Conservation (phyloP, 64 coral and sea anemone species). For the Exaiptasia diaphana region DNA sequence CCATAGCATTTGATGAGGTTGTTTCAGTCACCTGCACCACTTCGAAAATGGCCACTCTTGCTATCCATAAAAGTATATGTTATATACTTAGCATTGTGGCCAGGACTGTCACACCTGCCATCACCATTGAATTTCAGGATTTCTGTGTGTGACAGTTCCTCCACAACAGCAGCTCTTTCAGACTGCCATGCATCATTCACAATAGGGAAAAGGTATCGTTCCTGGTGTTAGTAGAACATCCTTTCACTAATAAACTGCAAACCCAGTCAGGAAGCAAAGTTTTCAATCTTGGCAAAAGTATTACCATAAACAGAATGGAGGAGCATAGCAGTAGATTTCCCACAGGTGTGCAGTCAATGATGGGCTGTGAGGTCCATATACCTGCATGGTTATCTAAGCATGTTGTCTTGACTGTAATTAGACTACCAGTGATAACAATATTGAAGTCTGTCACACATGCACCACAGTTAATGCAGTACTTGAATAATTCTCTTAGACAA, state of each 20-base stretch:
- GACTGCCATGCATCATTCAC: conserved; percentile 27
- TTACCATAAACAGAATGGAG: conserved; percentile 38
- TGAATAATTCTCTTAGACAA: background rate
- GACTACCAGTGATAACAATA: background rate
- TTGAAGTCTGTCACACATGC: background rate
- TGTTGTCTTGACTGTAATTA: background rate
- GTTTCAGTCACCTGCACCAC: conserved; percentile 19
- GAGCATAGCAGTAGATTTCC: background rate
- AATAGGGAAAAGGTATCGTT: background rate
- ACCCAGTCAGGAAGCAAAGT: conserved; percentile 24
- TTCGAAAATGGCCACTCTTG: background rate
- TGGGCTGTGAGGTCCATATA: background rate
- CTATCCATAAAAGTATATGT: conserved; percentile 27
- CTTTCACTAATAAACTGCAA: conserved; percentile 24
- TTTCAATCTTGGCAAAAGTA: conserved; percentile 22
- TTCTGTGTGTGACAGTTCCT: too few species aligned
- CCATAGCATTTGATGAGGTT: background rate
- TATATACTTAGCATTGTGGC: conserved; percentile 33
- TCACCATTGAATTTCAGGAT: too few species aligned
- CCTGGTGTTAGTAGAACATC: background rate
- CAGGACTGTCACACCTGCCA: conserved; percentile 18
- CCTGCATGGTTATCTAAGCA: background rate
- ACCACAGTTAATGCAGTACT: background rate
- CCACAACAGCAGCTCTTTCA: too few species aligned
- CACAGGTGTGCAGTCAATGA: background rate